These are phyloP conservation scores for Lota lota DNA, from an alignment of 2,113 vertebrate genomes.

Conservation along the genomic window DNA sequence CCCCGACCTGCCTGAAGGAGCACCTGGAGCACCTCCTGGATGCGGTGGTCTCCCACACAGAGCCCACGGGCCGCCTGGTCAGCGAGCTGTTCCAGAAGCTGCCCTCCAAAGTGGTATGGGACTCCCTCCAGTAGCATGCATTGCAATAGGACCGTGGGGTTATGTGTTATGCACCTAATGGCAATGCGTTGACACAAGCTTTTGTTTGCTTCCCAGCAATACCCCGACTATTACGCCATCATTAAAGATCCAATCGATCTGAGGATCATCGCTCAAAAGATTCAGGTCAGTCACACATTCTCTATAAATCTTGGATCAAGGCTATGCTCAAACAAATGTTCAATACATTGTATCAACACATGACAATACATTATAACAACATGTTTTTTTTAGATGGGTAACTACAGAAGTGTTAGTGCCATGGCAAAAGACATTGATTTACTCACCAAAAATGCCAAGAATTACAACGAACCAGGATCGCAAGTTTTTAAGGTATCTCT, in stretches of 20 bases:
- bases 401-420: conserved; percentile 88
- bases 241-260: conserved; percentile 99
- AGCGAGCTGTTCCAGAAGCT: conserved; percentile 98
- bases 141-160: neutral
- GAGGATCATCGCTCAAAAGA: conserved; percentile 93
- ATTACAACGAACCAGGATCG: conserved; percentile 96
- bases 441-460: conserved; percentile 96
- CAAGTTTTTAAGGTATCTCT: conserved; percentile 94
- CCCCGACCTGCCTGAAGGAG: conserved; percentile 86
- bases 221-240: conserved; percentile 98
- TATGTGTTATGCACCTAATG: neutral
- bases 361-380: neutral
- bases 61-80: conserved; percentile 87
- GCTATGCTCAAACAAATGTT: neutral
- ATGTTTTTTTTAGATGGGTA: conserved; percentile 76
- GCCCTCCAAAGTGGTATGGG: conserved; percentile 93
- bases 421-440: conserved; percentile 98
- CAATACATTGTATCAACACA: neutral
- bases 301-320: neutral
- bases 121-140: too few relatives aligned
- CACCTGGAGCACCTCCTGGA: conserved; percentile 93
- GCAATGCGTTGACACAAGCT: conserved; percentile 10
- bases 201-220: conserved; percentile 82
- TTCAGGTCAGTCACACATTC: conserved; percentile 78
- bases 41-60: conserved; percentile 84